Conservation (phyloP, 2,113 vertebrate species). For the Epinephelus lanceolatus region DNA sequence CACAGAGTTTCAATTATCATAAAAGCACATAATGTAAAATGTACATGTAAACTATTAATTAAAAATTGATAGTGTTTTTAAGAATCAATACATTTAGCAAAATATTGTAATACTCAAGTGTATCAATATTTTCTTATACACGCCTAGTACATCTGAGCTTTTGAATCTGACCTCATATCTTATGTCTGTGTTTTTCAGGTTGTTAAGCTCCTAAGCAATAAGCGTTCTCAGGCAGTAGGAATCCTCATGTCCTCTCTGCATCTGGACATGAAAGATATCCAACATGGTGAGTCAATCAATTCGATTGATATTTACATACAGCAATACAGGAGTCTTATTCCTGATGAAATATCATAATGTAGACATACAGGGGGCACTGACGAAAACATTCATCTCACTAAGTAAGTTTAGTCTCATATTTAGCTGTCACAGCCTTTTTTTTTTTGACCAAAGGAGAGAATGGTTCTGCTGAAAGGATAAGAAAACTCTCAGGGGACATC, state of each 20-base stretch:
- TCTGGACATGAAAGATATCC: slow-evolving; percentile 98
- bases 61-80: too few relatives aligned
- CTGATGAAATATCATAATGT: background rate
- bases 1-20: too few relatives aligned
- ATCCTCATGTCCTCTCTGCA: slow-evolving; percentile 99
- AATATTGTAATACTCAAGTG: too few relatives aligned
- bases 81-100: too few relatives aligned
- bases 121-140: too few relatives aligned
- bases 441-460: background rate
- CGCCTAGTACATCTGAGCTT: background rate
- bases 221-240: slow-evolving; percentile 97
- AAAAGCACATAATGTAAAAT: too few relatives aligned
- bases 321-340: background rate
- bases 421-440: too few relatives aligned
- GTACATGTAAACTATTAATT: too few relatives aligned
- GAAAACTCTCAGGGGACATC: background rate
- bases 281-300: slow-evolving; percentile 89
- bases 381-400: background rate
- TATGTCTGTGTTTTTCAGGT: slow-evolving; percentile 82
- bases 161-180: background rate
- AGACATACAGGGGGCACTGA: background rate
- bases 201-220: slow-evolving; percentile 96
- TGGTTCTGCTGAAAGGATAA: background rate
- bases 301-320: background rate
- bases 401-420: background rate